phyloP scores from a whole-genome alignment of 2,113 vertebrate genomes.

The Triplophysa rosa region DNA sequence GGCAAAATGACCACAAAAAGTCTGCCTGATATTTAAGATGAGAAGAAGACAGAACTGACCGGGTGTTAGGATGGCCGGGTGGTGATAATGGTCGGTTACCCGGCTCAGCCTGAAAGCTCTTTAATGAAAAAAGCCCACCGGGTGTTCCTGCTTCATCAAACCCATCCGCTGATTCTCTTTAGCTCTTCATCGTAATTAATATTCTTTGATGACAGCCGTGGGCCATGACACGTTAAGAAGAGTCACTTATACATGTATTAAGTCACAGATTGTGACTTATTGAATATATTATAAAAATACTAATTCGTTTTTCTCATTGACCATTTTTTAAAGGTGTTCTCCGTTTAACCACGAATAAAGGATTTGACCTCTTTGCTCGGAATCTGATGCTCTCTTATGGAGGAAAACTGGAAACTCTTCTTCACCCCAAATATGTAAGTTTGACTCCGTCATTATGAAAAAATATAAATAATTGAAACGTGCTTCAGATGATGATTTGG shows the following conservation, averaged over 20 bases:
- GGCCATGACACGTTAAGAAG: slow-evolving; percentile 13
- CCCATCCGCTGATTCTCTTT: slow-evolving; percentile 24
- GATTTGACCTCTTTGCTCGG: neutral
- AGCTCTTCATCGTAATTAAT: slow-evolving; percentile 32
- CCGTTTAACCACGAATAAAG: neutral
- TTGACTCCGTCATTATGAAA: too few species aligned
- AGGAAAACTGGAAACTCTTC: too few species aligned
- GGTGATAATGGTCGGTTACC: slow-evolving; percentile 37
- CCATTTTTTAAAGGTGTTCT: neutral
- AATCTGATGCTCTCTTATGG: neutral
- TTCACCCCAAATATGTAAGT: neutral
- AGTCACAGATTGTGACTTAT: neutral
- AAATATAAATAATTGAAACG: neutral
- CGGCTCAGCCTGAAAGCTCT: slow-evolving; percentile 11
- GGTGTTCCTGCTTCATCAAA: slow-evolving; percentile 32
- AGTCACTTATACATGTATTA: neutral
- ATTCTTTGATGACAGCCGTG: slow-evolving; percentile 19
- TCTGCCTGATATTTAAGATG: neutral
- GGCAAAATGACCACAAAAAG: neutral
- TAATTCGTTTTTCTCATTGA: neutral
- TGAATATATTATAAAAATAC: neutral
- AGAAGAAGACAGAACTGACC: neutral
- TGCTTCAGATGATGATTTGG: neutral
- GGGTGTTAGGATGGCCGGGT: neutral
- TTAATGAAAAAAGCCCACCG: slow-evolving; percentile 37